Percentiles rank a stretch among this genome's conserved stretches.
Evolutionary conservation across 2,113 vertebrate species (phyloP).

Genomic region (Vidua macroura): DNA sequence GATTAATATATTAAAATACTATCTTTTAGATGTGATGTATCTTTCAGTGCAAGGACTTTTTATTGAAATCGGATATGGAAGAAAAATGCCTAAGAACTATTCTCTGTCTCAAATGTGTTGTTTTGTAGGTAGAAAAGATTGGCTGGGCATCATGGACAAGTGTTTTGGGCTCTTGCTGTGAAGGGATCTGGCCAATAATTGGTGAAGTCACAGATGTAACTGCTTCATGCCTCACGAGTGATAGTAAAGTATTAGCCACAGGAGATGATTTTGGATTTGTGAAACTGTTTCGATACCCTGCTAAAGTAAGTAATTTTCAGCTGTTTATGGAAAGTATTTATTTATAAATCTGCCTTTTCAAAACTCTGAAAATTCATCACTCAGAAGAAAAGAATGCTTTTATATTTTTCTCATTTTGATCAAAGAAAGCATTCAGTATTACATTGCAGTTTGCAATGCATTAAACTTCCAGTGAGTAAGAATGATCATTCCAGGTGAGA

Average conservation of each 20-base stretch:
- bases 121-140: constrained; percentile 91
- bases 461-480: not conserved
- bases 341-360: not conserved
- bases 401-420: not conserved
- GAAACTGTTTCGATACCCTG: constrained; percentile 94
- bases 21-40: not conserved
- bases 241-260: constrained; percentile 89
- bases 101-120: constrained; percentile 10
- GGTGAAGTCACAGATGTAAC: constrained; percentile 93
- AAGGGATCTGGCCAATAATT: constrained; percentile 94
- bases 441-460: not conserved
- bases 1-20: not conserved
- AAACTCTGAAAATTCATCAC: not conserved
- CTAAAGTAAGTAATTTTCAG: constrained; percentile 82
- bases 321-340: not conserved
- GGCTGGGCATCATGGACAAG: constrained; percentile 96
- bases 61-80: not conserved
- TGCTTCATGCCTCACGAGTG: constrained; percentile 86
- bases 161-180: constrained; percentile 90
- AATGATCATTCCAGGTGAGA: not conserved
- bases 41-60: not conserved
- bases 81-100: not conserved
- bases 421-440: not conserved
- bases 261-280: constrained; percentile 98
- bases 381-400: not conserved